Evolutionary conservation across 2,888 invertebrate genomes (phyloP).

Genomic region (Monoplex corrugatus): DNA sequence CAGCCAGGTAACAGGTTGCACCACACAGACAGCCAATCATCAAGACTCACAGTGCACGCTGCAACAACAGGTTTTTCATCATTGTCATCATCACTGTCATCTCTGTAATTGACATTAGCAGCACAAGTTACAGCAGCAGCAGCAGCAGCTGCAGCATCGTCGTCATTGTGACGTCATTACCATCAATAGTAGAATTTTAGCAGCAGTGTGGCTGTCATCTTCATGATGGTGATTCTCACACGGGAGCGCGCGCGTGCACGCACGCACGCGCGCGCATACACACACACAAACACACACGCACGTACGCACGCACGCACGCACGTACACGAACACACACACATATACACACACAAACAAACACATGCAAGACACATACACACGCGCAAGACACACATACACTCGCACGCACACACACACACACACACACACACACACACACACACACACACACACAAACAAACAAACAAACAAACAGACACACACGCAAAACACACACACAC

Average conservation of each 20-base stretch:
- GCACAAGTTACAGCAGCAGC: neutral
- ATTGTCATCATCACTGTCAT: too few relatives aligned
- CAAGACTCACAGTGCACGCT: conserved; percentile 54
- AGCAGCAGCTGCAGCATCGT: too few relatives aligned
- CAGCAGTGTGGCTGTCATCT: too few relatives aligned
- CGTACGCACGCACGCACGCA: neutral
- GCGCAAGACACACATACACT: neutral
- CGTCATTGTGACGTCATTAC: too few relatives aligned
- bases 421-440: too few relatives aligned
- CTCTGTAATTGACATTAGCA: too few relatives aligned
- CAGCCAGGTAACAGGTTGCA: conserved; percentile 64
- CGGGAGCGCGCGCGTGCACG: neutral
- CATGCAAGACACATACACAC: neutral
- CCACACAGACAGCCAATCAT: conserved; percentile 68
- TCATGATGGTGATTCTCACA: neutral
- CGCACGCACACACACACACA: neutral
- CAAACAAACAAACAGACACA: neutral
- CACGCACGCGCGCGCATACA: neutral
- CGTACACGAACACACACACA: neutral
- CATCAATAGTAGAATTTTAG: too few relatives aligned
- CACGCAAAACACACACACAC: too few relatives aligned
- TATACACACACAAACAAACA: too few relatives aligned
- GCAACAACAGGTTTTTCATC: neutral
- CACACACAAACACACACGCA: neutral
- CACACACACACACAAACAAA: neutral